phyloP scores from a whole-genome alignment of 2,797 vertebrate species.

The Xenentodon cancila region DNA sequence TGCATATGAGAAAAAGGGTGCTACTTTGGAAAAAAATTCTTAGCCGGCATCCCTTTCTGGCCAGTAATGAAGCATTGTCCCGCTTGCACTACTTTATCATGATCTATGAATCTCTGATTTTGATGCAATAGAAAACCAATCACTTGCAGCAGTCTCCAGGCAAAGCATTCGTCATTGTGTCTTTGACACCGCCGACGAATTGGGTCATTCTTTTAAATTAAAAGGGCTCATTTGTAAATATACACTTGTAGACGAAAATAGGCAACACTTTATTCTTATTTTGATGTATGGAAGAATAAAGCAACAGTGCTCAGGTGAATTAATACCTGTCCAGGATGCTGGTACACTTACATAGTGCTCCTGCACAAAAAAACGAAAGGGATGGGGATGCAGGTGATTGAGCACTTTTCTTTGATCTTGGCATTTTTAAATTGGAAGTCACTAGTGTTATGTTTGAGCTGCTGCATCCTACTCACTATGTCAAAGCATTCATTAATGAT shows the following conservation, averaged over 20 bases:
- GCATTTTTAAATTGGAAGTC: constrained; percentile 61
- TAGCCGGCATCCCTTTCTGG: constrained; percentile 58
- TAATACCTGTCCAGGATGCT: constrained; percentile 58
- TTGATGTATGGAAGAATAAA: constrained; percentile 85
- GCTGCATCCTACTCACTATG: constrained; percentile 48
- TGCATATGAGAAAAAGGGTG: constrained; percentile 56
- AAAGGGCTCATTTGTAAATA: constrained; percentile 87
- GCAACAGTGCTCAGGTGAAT: constrained; percentile 72
- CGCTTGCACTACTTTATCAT: constrained; percentile 80
- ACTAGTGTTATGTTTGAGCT: constrained; percentile 67
- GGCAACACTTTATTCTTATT: constrained; percentile 75
- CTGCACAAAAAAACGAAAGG: constrained; percentile 20
- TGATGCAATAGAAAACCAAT: constrained; percentile 88
- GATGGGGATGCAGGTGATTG: constrained; percentile 53
- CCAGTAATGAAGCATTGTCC: constrained; percentile 82
- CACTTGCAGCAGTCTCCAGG: constrained; percentile 82
- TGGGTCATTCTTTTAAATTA: constrained; percentile 88
- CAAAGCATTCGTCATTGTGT: constrained; percentile 87
- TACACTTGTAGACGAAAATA: constrained; percentile 76
- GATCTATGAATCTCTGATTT: constrained; percentile 88
- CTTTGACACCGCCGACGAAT: constrained; percentile 83
- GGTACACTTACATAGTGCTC: constrained; percentile 31
- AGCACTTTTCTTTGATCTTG: constrained; percentile 66
- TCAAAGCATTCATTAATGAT: constrained; percentile 64
- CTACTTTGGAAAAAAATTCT: constrained; percentile 54